Percentiles rank a stretch among this genome's conserved stretches.
Conservation (phyloP, 2,113 vertebrate genomes). For the Bubalus kerabau region DNA sequence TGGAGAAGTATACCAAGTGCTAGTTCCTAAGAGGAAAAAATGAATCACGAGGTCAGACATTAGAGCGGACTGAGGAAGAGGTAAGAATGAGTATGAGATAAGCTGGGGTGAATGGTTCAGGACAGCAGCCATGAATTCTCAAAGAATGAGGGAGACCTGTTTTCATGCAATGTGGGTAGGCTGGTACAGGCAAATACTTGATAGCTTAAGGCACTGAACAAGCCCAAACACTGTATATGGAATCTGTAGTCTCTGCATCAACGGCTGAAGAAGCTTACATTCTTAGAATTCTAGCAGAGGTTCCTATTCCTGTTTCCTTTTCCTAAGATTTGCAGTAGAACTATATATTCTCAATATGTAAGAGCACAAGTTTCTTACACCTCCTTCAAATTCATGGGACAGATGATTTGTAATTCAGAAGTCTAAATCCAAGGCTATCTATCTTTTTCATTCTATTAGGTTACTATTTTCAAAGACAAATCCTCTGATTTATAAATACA, state of each 20-base stretch:
- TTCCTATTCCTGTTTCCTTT: constrained; percentile 34
- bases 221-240: constrained; percentile 35
- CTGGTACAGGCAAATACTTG: constrained; percentile 66
- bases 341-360: background rate
- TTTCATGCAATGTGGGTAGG: constrained; percentile 53
- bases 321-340: constrained; percentile 19
- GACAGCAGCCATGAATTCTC: constrained; percentile 54
- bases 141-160: constrained; percentile 63
- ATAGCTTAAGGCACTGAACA: constrained; percentile 57
- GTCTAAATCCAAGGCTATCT: constrained; percentile 29
- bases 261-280: constrained; percentile 33
- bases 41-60: constrained; percentile 52
- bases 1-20: constrained; percentile 11
- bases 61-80: constrained; percentile 38
- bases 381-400: background rate
- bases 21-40: constrained; percentile 31
- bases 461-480: constrained; percentile 53
- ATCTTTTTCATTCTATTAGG: constrained; percentile 18
- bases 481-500: constrained; percentile 50
- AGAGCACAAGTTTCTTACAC: background rate
- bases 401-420: constrained; percentile 34
- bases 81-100: constrained; percentile 56
- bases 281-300: constrained; percentile 41
- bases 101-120: constrained; percentile 59
- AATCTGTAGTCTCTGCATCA: constrained; percentile 38